Base-by-base conservation (phyloP, 2,113 vertebrate genomes). In the Crotalus viridis region DNA sequence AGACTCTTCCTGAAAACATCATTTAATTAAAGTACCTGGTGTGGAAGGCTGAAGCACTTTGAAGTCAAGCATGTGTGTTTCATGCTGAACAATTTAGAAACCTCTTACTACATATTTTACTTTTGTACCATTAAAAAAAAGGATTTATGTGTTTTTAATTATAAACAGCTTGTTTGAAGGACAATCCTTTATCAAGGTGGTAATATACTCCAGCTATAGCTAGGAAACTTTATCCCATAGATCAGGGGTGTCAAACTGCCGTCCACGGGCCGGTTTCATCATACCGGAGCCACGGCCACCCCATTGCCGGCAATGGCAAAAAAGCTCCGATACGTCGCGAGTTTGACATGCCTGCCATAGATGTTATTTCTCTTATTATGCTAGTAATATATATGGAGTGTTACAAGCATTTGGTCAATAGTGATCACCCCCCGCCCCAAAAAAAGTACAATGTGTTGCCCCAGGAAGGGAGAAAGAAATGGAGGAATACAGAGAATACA, bases 11-110 rank as follows among this genome's bases (percentile, higher is more conserved):
- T 89, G 93, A 94, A 95, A 19, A 81, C 88, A 55, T 0, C 46
- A 64, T 91, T 94, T 95, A 94, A 95, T 96, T 95, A 95, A 96
- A 94, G 92, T 57, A 89, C 4, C 39, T 9, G 0, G 0, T 95
- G 92, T 93, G 89, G 92, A 61, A 90, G 28, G 55, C 81, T 89
- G 54, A 94, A 94, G 51, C 9, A n/a, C 89, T 91, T 89, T 54
- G 54, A 89, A 85, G 3, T 89, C 85, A 94, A 28, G 46, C 26
- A 88, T 55, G 61, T 87, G 56, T 93, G 90, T 87, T 51, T 88
- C 5, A 51, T 13, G 19, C 61, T 91, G n/a, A 87, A 52, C 55
- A 94, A 95, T 94, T 95, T 93, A 87, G 8, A 92, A 93, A 74
- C 0, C 48, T 94, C 8, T 4, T 9, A 57, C 46, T 89, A 88